Evolutionary conservation across 2,888 invertebrate genomes (phyloP), one percentile per base, ranked within the genome.

Genomic region (Itoplectis maculator): DNA sequence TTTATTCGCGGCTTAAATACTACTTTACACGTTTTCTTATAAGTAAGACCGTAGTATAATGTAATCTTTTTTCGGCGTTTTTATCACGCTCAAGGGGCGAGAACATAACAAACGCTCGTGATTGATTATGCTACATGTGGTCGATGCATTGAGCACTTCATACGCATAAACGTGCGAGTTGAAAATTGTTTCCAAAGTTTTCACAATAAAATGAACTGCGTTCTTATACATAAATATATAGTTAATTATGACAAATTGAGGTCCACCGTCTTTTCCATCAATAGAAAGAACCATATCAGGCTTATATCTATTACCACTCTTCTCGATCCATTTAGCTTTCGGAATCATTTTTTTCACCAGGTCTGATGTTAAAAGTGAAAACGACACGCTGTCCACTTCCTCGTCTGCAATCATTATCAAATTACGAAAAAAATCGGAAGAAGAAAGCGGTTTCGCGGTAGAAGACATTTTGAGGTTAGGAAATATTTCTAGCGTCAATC

Each of bases 281-380:
- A 61, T 35, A 49, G 59, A 68, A 59, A 80, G 74, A 18, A 74
- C 79, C 79, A 80, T 68, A 40, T 49, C 79, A 18, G 74, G 61
- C 56, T 75, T 80, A 68, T 80, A 80, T 40, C 7, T 37, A 20
- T 59, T 74, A 11, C 79, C 74, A 59, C 75, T 80, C 75, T 49
- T 29, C 29, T 74, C 74, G 11, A 80, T 59, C 74, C 74, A 80
- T 29, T 29, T 74, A 29, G 75, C 74, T 56, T 66, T 75, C 35
- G 45, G 18, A 45, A 49, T 74, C 29, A 59, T 20, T 51, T 0
- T 20, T 2, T 20, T 59, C 51, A 11, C n/a, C n/a, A n/a, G n/a
- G n/a, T n/a, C n/a, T n/a, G n/a, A n/a, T n/a, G n/a, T n/a, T n/a
- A n/a, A n/a, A n/a, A n/a, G n/a, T n/a, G n/a, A n/a, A n/a, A n/a